These are phyloP conservation scores for Pionites leucogaster DNA, from an alignment of 2,113 vertebrate genomes.

Conservation along the genomic window DNA sequence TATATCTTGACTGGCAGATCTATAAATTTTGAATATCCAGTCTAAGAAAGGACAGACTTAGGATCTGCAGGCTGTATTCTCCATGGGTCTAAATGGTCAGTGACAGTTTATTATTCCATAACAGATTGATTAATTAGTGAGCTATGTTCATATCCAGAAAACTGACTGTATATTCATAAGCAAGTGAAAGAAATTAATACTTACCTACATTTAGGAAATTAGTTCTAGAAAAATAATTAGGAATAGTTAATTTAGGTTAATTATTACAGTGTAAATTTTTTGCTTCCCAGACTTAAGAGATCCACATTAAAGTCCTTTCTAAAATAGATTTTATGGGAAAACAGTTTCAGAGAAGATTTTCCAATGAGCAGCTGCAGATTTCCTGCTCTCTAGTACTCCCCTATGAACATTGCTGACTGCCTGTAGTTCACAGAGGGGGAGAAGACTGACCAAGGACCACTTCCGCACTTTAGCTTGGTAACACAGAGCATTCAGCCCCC, in stretches of 20 bases:
- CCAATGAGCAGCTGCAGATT: neutral
- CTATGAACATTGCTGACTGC: neutral
- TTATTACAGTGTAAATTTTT: neutral
- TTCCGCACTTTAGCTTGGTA: neutral
- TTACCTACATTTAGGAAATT: neutral
- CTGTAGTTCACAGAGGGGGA: neutral
- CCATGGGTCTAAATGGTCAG: neutral
- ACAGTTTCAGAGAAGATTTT: neutral
- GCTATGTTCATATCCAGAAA: neutral
- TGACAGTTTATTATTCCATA: neutral
- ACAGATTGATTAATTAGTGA: neutral
- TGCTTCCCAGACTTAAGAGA: neutral
- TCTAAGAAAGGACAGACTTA: neutral
- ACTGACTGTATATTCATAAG: neutral
- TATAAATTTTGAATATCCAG: constrained; percentile 41
- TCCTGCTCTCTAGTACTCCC: neutral
- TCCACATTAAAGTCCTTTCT: neutral
- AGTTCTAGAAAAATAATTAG: neutral
- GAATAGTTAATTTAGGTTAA: neutral
- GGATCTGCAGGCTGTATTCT: neutral
- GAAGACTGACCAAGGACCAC: neutral
- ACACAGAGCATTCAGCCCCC: neutral
- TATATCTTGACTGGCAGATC: constrained; percentile 33
- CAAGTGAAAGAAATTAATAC: neutral
- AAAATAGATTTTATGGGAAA: neutral